These are phyloP conservation scores for Morbakka virulenta DNA, from an alignment of 30 jellyfish, hydroid and myxozoan genomes.

Conservation along the genomic window DNA sequence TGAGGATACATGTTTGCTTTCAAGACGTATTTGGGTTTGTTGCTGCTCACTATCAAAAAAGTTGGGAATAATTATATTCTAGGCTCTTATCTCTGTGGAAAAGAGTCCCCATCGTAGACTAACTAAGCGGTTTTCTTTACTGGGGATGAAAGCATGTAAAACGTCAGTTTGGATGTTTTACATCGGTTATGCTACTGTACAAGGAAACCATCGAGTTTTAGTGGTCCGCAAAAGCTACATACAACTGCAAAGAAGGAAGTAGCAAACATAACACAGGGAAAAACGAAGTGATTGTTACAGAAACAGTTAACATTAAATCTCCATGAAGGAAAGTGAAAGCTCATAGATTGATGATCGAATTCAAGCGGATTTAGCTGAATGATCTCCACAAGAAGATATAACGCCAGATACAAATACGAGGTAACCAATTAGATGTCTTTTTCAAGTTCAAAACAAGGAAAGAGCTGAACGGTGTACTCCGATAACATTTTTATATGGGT, in stretches of 20 bases:
- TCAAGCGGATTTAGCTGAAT: constrained; percentile 39
- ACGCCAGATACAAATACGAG: constrained; percentile 19
- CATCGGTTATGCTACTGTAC: neutral
- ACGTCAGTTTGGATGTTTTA: neutral
- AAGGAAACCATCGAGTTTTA: constrained; percentile 30
- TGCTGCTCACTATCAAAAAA: neutral
- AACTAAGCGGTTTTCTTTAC: neutral
- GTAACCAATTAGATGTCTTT: constrained; percentile 30
- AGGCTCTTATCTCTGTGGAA: neutral
- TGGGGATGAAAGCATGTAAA: neutral
- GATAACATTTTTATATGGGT: neutral
- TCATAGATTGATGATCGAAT: constrained; percentile 20
- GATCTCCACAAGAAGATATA: constrained; percentile 4
- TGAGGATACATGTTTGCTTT: neutral
- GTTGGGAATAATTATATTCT: neutral
- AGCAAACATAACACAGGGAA: constrained; percentile 6
- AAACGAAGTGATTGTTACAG: constrained; percentile 16
- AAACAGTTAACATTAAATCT: constrained; percentile 19
- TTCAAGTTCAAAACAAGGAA: constrained; percentile 26
- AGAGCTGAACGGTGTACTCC: neutral
- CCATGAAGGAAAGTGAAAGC: constrained; percentile 34
- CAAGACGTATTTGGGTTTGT: neutral
- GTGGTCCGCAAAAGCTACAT: constrained; percentile 22
- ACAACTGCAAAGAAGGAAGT: constrained; percentile 21
- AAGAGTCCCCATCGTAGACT: neutral